These are phyloP conservation scores for Dipodomys ordii DNA, from an alignment of 2,113 vertebrate species.

Conservation along the genomic window DNA sequence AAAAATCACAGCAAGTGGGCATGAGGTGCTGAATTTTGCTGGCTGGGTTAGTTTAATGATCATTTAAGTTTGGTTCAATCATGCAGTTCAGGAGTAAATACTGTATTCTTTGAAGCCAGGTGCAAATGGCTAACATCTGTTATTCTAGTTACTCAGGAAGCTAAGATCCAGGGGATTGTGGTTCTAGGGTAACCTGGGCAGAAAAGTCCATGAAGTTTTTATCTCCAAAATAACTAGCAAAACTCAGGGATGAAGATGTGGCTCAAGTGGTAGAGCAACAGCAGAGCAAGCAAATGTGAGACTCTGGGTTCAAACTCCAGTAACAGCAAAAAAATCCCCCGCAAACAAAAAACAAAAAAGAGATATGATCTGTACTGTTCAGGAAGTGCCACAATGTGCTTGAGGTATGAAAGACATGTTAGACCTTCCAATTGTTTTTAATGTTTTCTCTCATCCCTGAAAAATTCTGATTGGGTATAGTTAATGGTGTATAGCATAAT, in stretches of 20 bases:
- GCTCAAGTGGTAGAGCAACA: no score
- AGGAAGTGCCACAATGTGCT: neutral
- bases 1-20: neutral
- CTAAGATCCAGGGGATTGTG: no score
- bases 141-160: no score
- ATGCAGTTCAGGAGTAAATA: neutral
- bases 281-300: no score
- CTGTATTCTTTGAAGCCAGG: neutral
- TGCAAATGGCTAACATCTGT: no score
- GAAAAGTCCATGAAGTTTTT: no score
- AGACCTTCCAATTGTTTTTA: neutral
- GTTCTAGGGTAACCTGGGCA: no score
- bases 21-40: neutral
- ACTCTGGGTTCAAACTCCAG: no score
- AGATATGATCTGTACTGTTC: neutral
- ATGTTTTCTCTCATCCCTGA: conserved; percentile 9
- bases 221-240: no score
- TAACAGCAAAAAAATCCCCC: no score
- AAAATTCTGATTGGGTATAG: neutral
- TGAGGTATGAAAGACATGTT: neutral
- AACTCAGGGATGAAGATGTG: no score
- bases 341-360: no score
- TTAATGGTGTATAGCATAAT: neutral
- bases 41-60: neutral
- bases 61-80: neutral